phyloP scores from a whole-genome alignment of 2,888 invertebrate species.

The Mythimna pallens region DNA sequence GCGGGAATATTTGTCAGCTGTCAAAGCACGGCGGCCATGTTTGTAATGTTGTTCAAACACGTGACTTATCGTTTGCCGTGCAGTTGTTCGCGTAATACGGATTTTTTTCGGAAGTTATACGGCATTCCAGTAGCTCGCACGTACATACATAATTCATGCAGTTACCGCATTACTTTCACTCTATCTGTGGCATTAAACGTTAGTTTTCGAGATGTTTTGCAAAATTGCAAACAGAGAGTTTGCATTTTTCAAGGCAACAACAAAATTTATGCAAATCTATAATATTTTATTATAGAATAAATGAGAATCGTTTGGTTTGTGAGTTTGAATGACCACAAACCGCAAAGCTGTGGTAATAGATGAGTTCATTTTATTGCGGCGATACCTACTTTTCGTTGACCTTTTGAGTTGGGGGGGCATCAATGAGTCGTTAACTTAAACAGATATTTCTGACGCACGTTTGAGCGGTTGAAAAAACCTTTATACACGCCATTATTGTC shows the following conservation, averaged over 20 bases:
- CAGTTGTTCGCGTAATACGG: slow-evolving; percentile 63
- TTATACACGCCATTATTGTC: slow-evolving; percentile 27
- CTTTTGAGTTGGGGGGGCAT: slow-evolving; percentile 41
- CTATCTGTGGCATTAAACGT: slow-evolving; percentile 61
- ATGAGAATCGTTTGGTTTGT: slow-evolving; percentile 48
- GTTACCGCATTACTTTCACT: slow-evolving; percentile 80
- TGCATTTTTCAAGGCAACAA: slow-evolving; percentile 50
- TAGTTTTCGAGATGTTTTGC: slow-evolving; percentile 60
- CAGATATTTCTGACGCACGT: slow-evolving; percentile 41
- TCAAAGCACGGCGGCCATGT: slow-evolving; percentile 58
- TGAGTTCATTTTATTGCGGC: slow-evolving; percentile 47
- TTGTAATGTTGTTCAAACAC: slow-evolving; percentile 43
- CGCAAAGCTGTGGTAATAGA: slow-evolving; percentile 47
- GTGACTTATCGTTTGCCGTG: slow-evolving; percentile 55
- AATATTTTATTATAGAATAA: slow-evolving; percentile 47
- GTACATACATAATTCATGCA: slow-evolving; percentile 75
- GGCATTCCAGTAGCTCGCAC: slow-evolving; percentile 64
- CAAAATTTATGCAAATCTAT: slow-evolving; percentile 48
- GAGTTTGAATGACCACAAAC: slow-evolving; percentile 48
- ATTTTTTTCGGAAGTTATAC: slow-evolving; percentile 74
- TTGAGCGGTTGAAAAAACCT: slow-evolving; percentile 41
- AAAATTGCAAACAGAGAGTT: slow-evolving; percentile 39
- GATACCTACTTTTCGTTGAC: slow-evolving; percentile 56
- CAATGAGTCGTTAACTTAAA: slow-evolving; percentile 33
- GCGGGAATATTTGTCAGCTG: slow-evolving; percentile 57